These are phyloP conservation scores for Coracopsis vasa DNA, from an alignment of 2,113 vertebrate species.

Conservation along the genomic window DNA sequence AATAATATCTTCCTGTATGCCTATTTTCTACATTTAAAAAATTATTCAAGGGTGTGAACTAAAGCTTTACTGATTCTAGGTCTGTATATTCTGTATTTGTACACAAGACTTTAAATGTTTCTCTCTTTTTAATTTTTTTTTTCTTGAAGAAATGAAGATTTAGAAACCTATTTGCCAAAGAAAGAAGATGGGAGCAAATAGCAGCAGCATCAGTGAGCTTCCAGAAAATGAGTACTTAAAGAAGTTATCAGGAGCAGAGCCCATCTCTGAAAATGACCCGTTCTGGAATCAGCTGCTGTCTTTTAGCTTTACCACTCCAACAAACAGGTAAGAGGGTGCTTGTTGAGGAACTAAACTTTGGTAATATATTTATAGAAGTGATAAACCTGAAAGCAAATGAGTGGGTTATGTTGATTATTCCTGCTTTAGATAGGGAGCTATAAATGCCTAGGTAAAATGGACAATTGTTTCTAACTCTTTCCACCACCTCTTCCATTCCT, in stretches of 20 bases:
- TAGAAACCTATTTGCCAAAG: slow-evolving; percentile 38
- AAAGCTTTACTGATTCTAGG: neutral
- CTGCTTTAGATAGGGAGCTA: neutral
- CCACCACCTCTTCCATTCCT: neutral
- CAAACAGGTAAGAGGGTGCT: slow-evolving; percentile 83
- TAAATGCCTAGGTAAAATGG: neutral
- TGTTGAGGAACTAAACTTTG: neutral
- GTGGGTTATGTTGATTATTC: neutral
- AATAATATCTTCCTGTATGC: accelerated
- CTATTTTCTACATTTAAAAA: neutral
- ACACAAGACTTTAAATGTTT: neutral
- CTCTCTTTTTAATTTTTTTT: neutral
- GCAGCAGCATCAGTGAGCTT: slow-evolving; percentile 91
- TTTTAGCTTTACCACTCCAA: slow-evolving; percentile 92
- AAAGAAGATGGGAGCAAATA: slow-evolving; percentile 91
- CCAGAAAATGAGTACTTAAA: slow-evolving; percentile 90
- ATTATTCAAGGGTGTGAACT: neutral
- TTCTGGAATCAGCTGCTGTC: slow-evolving; percentile 99
- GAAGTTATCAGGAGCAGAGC: slow-evolving; percentile 85
- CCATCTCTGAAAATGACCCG: slow-evolving; percentile 93
- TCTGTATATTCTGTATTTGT: neutral
- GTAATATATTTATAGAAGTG: neutral
- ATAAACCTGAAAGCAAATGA: neutral
- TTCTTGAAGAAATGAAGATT: slow-evolving; percentile 70
- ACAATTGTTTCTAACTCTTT: neutral